Conservation (phyloP, 2,113 vertebrate species). For the Ptilonorhynchus violaceus region DNA sequence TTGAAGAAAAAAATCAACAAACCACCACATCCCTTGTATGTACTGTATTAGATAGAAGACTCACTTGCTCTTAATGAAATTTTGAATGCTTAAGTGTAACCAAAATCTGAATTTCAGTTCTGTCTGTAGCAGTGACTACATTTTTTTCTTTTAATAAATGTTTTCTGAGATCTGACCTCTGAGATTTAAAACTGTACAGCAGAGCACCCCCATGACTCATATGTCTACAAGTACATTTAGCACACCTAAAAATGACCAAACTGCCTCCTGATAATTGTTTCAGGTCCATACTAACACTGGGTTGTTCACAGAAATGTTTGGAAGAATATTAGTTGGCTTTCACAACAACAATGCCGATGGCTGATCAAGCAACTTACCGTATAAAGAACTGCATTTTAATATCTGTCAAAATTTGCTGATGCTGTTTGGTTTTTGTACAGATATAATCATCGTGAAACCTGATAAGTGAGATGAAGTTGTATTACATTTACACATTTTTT, state of each 20-base stretch:
- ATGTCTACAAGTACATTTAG: not conserved
- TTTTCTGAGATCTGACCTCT: not conserved
- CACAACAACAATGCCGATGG: not conserved
- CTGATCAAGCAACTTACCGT: not conserved
- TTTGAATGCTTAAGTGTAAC: not conserved
- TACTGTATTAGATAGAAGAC: not conserved
- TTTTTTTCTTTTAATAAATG: not conserved
- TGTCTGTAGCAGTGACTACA: not conserved
- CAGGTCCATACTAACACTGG: not conserved
- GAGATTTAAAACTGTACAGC: not conserved
- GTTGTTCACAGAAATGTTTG: not conserved
- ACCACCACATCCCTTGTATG: not conserved
- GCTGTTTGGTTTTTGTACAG: not conserved
- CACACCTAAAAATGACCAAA: not conserved
- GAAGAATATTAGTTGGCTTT: not conserved
- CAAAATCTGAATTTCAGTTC: not conserved
- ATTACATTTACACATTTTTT: not conserved
- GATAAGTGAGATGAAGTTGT: not conserved
- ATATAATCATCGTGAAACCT: not conserved
- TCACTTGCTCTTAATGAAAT: not conserved
- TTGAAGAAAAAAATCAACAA: not conserved
- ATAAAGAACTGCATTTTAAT: not conserved
- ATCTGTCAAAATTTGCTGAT: not conserved
- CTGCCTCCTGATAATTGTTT: not conserved
- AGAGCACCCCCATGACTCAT: not conserved